phyloP scores from a whole-genome alignment of 2,113 vertebrate genomes.

The Ciconia stormi region DNA sequence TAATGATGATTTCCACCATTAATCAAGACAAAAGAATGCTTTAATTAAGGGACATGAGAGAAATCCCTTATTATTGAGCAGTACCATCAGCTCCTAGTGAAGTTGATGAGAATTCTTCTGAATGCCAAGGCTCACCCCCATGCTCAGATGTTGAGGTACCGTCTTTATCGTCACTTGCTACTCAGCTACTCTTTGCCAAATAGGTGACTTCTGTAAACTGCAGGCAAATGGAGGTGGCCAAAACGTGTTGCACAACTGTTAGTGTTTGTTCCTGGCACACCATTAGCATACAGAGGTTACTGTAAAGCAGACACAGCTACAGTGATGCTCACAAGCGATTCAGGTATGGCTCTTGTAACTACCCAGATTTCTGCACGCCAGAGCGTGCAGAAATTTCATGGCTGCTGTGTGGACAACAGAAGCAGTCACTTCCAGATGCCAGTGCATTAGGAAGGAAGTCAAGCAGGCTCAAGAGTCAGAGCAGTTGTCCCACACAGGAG shows the following conservation, averaged over 20 bases:
- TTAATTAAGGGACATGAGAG: slow-evolving; percentile 15
- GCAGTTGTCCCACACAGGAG: neutral
- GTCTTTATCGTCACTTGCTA: neutral
- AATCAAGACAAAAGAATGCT: slow-evolving; percentile 11
- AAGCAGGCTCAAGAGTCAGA: neutral
- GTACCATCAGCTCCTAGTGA: neutral
- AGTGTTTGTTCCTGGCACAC: neutral
- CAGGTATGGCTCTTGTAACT: neutral
- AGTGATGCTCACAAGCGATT: neutral
- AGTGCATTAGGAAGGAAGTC: neutral
- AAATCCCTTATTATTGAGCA: neutral
- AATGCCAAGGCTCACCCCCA: neutral
- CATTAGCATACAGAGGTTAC: neutral
- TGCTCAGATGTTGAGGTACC: neutral
- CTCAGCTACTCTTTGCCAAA: neutral
- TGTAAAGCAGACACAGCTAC: neutral
- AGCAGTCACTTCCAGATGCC: neutral
- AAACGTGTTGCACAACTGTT: neutral
- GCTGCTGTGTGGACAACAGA: neutral
- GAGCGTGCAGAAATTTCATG: neutral
- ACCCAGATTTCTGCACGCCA: neutral
- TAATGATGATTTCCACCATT: neutral
- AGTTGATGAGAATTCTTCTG: neutral
- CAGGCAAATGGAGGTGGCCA: neutral
- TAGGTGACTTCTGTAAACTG: neutral